Percentiles rank a stretch among this genome's conserved stretches.
Evolutionary conservation across 2,888 invertebrate species (phyloP).

Genomic region (Hyalella azteca): DNA sequence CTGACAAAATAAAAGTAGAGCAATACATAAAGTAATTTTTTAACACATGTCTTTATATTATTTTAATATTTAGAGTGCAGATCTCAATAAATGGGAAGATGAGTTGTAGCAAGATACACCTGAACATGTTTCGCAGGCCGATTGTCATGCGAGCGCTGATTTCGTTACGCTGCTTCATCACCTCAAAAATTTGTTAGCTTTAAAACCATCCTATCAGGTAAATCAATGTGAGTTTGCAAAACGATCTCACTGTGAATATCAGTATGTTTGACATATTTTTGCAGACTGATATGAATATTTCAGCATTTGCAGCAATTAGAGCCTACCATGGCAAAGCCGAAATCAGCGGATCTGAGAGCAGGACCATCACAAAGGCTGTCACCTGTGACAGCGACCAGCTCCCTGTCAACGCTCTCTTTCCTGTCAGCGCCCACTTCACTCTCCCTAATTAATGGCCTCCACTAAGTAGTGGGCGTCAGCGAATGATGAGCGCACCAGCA

Average conservation of each 20-base stretch:
- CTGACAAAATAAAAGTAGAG: too few relatives aligned
- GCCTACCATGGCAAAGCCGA: conserved; percentile 95
- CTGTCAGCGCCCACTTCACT: too few relatives aligned
- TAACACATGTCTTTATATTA: too few relatives aligned
- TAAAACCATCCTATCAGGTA: too few relatives aligned
- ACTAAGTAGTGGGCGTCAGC: conserved; percentile 98
- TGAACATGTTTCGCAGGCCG: conserved; percentile 97
- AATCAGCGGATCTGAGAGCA: conserved; percentile 96
- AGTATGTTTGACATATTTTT: too few relatives aligned
- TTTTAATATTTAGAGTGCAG: conserved; percentile 91
- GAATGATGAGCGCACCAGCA: conserved; percentile 95
- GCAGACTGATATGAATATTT: too few relatives aligned
- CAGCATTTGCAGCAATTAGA: too few relatives aligned
- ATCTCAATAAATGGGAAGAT: conserved; percentile 99
- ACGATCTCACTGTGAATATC: too few relatives aligned
- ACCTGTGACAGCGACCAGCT: conserved; percentile 98
- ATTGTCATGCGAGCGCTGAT: conserved; percentile 99
- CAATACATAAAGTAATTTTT: too few relatives aligned
- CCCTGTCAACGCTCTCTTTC: conserved; percentile 83
- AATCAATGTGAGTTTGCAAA: too few relatives aligned
- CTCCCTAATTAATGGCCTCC: conserved; percentile 98
- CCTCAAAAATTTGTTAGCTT: too few relatives aligned
- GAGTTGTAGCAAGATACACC: conserved; percentile 95
- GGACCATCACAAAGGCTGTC: conserved; percentile 99
- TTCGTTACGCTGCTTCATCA: conserved; percentile 99